A percentile compares a stretch with the other conserved stretches of the same genome.
Conservation (phyloP, 1,140 invertebrate species). For the Aphaenogaster rudis region DNA sequence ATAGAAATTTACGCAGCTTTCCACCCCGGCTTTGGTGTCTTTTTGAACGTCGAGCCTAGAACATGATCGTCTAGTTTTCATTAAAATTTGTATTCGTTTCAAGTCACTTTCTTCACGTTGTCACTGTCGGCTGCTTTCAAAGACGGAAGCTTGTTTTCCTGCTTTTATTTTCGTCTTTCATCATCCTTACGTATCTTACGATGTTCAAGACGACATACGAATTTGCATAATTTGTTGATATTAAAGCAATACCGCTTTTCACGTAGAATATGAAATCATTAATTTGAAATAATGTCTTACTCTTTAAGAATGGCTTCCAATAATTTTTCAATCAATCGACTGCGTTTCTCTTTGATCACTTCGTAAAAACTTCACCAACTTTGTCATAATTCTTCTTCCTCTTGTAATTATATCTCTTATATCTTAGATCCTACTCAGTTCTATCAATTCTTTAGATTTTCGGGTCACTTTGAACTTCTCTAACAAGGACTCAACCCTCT, state of each 20-base stretch:
- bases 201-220: not conserved
- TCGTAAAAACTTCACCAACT: not conserved
- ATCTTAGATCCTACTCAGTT: not conserved
- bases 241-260: not conserved
- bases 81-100: slow-evolving; percentile 29
- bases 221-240: not conserved
- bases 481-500: not conserved
- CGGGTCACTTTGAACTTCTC: not conserved
- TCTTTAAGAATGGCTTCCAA: not conserved
- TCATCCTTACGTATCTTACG: not conserved
- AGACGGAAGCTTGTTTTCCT: not conserved
- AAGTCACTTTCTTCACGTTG: not conserved
- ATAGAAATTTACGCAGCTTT: slow-evolving; percentile 17
- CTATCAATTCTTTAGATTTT: not conserved
- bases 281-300: not conserved
- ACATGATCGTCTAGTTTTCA: not conserved
- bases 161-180: not conserved
- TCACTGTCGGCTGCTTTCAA: not conserved
- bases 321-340: not conserved
- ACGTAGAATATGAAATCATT: not conserved
- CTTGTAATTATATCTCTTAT: not conserved
- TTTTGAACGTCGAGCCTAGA: not conserved
- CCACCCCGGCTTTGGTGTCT: not conserved
- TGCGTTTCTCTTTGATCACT: not conserved
- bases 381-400: not conserved